These are phyloP conservation scores for Cryptosula pallasiana DNA, from an alignment of 2,888 invertebrate genomes.

Conservation along the genomic window DNA sequence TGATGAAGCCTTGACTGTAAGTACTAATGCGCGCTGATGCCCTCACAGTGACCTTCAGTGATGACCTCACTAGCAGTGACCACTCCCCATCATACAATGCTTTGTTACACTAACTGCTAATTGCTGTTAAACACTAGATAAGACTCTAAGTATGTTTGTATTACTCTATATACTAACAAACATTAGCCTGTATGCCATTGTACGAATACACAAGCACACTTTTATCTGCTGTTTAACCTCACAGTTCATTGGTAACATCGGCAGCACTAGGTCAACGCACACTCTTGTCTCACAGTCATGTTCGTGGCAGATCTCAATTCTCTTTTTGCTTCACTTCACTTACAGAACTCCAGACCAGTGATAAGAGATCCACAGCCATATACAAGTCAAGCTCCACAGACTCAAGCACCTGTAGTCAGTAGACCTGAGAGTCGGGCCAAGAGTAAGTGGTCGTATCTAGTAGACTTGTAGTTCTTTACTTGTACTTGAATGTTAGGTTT, in stretches of 20 bases:
- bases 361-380: neutral
- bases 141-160: neutral
- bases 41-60: too few species aligned
- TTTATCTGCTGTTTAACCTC: too few species aligned
- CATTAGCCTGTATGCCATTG: too few species aligned
- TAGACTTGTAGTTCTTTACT: too few species aligned
- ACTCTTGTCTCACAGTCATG: neutral
- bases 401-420: neutral
- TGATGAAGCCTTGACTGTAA: constrained; percentile 3
- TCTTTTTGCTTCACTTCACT: constrained; percentile 16
- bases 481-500: too few species aligned
- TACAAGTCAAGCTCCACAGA: neutral
- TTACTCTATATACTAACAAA: too few species aligned
- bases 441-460: constrained; percentile 26
- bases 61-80: too few species aligned
- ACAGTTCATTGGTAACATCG: too few species aligned
- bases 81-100: neutral
- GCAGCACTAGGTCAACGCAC: too few species aligned
- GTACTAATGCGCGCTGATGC: neutral
- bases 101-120: neutral
- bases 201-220: neutral
- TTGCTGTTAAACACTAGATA: neutral
- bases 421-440: constrained; percentile 21
- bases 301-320: constrained; percentile 5
- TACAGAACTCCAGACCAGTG: constrained; percentile 4